A percentile compares a stretch with the other conserved stretches of the same genome.
phyloP scores from a whole-genome alignment of 2,113 vertebrate species.

The Erythrolamprus reginae region DNA sequence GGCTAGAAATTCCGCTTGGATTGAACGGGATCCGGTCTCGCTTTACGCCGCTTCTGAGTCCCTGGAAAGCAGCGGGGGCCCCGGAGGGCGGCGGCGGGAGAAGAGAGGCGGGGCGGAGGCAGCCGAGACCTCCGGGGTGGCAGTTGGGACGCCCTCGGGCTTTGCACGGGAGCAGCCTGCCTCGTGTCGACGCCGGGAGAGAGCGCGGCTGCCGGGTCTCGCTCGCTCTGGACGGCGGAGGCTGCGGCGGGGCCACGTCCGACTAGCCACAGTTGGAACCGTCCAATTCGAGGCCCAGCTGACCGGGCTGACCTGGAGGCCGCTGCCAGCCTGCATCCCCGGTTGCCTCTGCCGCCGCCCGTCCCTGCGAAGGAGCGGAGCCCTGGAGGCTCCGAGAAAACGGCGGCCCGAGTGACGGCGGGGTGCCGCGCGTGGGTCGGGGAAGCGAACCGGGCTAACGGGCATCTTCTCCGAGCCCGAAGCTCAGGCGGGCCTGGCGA shows the following conservation, averaged over 20 bases:
- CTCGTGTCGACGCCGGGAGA: too few relatives aligned
- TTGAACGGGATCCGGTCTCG: neutral
- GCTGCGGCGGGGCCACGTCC: too few relatives aligned
- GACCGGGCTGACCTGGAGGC: neutral
- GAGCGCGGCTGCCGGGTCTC: too few relatives aligned
- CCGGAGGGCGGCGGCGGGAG: neutral
- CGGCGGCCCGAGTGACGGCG: neutral
- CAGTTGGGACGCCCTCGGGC: neutral
- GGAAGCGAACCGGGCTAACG: neutral
- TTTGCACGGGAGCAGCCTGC: neutral
- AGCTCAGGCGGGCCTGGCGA: neutral
- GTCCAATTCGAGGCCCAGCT: neutral
- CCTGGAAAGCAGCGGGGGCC: neutral
- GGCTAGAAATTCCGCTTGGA: neutral
- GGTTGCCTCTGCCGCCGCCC: neutral
- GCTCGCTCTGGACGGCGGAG: neutral
- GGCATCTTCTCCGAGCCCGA: neutral
- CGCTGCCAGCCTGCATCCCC: rapidly evolving
- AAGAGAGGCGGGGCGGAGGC: neutral
- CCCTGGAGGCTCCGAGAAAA: neutral
- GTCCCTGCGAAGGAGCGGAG: neutral
- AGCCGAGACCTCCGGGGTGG: neutral
- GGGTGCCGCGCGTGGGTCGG: neutral
- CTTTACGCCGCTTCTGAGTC: neutral
- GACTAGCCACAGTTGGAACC: neutral